Conservation (phyloP, 2,113 vertebrate genomes). For the Apaloderma vittatum region DNA sequence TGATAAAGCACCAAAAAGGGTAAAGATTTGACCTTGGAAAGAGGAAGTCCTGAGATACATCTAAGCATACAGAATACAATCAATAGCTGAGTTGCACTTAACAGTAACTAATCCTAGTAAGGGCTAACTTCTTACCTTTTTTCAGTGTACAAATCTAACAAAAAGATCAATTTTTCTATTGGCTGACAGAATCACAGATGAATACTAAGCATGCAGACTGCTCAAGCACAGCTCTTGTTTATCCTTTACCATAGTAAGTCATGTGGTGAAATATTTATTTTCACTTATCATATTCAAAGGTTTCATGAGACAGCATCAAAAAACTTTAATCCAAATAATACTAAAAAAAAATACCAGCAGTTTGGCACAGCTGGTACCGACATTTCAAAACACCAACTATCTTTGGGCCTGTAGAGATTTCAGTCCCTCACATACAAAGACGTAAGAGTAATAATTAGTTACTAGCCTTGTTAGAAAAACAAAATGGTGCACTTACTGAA, state of each 20-base stretch:
- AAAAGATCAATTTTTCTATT: not conserved
- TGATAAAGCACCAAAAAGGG: not conserved
- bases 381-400: not conserved
- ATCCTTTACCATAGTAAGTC: not conserved
- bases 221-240: not conserved
- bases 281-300: not conserved
- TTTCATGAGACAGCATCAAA: not conserved
- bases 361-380: not conserved
- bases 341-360: not conserved
- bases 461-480: not conserved
- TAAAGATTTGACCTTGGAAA: not conserved
- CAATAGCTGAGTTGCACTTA: not conserved
- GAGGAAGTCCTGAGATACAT: not conserved
- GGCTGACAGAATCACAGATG: not conserved
- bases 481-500: conserved; percentile 87
- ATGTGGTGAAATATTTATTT: not conserved
- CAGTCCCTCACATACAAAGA: not conserved
- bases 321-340: not conserved
- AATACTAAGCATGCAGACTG: not conserved
- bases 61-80: not conserved
- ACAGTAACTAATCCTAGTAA: not conserved
- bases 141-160: not conserved
- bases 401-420: not conserved
- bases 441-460: not conserved
- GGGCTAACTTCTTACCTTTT: not conserved